These are phyloP conservation scores for Stichodactyla helianthus DNA, from an alignment of 64 coral and sea anemone species.

Conservation along the genomic window DNA sequence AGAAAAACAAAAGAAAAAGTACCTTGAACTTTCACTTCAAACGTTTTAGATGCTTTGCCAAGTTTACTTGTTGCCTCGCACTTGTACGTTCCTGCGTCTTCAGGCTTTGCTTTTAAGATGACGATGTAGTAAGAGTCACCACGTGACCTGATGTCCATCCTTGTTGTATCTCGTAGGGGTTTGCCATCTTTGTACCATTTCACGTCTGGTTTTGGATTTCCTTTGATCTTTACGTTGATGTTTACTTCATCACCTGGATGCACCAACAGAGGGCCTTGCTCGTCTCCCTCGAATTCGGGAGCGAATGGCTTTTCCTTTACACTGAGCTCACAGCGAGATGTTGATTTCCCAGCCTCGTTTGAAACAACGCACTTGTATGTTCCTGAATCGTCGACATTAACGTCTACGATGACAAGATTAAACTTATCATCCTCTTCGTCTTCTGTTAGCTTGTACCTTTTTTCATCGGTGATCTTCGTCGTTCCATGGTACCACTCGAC, in stretches of 20 bases:
- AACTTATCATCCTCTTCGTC: constrained; percentile 29
- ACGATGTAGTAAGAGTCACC: constrained; percentile 53
- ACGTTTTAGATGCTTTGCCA: constrained; percentile 55
- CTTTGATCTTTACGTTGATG: constrained; percentile 57
- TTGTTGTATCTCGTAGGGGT: constrained; percentile 51
- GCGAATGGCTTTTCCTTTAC: constrained; percentile 72
- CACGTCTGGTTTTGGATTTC: constrained; percentile 71
- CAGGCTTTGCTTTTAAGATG: constrained; percentile 49
- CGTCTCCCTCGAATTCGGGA: constrained; percentile 49
- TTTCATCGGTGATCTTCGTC: constrained; percentile 48
- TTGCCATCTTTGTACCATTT: constrained; percentile 19
- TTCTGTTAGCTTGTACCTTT: constrained; percentile 18
- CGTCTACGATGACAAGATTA: constrained; percentile 47
- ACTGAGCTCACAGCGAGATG: constrained; percentile 46
- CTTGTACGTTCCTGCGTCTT: constrained; percentile 78
- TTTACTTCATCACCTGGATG: constrained; percentile 59
- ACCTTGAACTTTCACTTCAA: constrained; percentile 63
- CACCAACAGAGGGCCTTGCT: constrained; percentile 34
- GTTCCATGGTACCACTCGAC: constrained; percentile 76
- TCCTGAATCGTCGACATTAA: constrained; percentile 51
- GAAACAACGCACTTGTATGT: constrained; percentile 70
- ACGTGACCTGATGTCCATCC: constrained; percentile 47
- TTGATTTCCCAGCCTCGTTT: constrained; percentile 54
- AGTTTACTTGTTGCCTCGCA: constrained; percentile 76
- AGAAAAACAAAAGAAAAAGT: neutral